Conservation (phyloP, 1,140 invertebrate genomes). For the Ceratina calcarata region DNA sequence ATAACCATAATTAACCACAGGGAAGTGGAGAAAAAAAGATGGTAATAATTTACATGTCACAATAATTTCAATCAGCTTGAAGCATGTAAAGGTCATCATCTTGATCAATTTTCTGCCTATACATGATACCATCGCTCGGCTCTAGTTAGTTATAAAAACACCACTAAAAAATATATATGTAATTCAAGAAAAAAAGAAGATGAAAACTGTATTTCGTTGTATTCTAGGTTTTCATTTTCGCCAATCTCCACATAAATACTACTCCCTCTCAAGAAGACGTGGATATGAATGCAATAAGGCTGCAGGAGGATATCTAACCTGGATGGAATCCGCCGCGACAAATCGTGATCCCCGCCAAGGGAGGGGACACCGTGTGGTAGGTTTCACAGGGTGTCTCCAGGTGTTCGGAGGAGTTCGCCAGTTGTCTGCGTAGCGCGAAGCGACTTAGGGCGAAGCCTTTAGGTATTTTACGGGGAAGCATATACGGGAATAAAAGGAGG, state of each 20-base stretch:
- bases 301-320: background rate
- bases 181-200: background rate
- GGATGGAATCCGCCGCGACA: slow-evolving; percentile 32
- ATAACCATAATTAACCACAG: no score
- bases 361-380: background rate
- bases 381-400: slow-evolving; percentile 15
- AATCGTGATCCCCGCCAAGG: slow-evolving; percentile 27
- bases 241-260: slow-evolving; percentile 19
- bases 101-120: no score
- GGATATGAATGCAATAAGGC: slow-evolving; percentile 36
- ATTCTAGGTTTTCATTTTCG: background rate
- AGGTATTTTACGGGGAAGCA: slow-evolving; percentile 67
- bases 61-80: no score
- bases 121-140: no score
- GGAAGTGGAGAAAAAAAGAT: no score
- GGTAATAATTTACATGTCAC: no score
- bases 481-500: slow-evolving; percentile 67
- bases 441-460: slow-evolving; percentile 66
- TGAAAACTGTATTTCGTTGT: background rate
- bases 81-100: no score
- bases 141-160: background rate
- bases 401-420: slow-evolving; percentile 8
- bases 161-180: background rate
- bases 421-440: slow-evolving; percentile 11
- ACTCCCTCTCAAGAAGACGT: background rate